These are phyloP conservation scores for Hippopotamus amphibius DNA, from an alignment of 2,113 vertebrate genomes.

Conservation along the genomic window DNA sequence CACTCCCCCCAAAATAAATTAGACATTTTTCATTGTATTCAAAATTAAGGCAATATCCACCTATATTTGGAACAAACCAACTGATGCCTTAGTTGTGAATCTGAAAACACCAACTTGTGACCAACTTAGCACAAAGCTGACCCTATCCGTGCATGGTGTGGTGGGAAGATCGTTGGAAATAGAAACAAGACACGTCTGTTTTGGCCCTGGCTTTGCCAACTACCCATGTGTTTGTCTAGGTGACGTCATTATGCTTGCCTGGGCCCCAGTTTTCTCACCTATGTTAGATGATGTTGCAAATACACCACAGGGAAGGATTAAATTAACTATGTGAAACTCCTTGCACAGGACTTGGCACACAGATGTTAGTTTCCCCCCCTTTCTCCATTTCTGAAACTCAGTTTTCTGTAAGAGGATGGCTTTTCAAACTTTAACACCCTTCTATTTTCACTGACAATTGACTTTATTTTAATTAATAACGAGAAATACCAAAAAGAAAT, in stretches of 20 bases:
- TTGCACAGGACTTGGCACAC: not conserved
- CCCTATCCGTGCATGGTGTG: too few species aligned
- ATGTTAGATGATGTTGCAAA: not conserved
- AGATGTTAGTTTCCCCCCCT: not conserved
- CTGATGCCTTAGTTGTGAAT: not conserved
- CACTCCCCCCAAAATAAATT: not conserved
- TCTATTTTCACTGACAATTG: not conserved
- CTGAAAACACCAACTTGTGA: not conserved
- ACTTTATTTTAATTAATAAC: not conserved
- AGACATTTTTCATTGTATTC: not conserved
- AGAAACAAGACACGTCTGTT: not conserved
- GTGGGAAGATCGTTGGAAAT: not conserved
- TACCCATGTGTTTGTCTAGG: not conserved
- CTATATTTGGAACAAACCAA: not conserved
- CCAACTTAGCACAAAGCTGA: not conserved
- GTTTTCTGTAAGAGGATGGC: not conserved
- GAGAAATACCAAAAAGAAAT: not conserved
- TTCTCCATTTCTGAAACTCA: not conserved
- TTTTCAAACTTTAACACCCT: not conserved
- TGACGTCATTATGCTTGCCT: not conserved
- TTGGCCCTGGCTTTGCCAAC: not conserved
- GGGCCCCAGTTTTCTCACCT: not conserved
- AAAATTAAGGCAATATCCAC: slow-evolving; percentile 2
- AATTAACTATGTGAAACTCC: not conserved
- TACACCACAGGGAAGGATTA: not conserved